A percentile compares a stretch with the other conserved stretches of the same genome.
Evolutionary conservation across 2,113 vertebrate genomes (phyloP).

Genomic region (Archocentrus centrarchus): DNA sequence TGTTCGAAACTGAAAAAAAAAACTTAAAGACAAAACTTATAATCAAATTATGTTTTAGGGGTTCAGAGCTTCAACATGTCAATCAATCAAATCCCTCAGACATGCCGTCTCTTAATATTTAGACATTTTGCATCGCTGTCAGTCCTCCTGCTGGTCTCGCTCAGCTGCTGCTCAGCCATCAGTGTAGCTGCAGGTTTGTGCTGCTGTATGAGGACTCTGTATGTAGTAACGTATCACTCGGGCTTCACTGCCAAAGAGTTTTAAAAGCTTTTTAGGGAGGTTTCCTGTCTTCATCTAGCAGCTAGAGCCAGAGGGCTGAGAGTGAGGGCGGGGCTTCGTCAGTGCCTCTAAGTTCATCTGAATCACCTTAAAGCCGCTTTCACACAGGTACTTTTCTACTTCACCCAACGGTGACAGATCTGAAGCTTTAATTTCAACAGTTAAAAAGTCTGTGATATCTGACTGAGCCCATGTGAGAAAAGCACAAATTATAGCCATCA

Average conservation of each 20-base stretch:
- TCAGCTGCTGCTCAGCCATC: conserved; percentile 14
- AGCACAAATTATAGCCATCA: not conserved
- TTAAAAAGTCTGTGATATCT: not conserved
- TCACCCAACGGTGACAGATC: not conserved
- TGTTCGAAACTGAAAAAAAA: too few species aligned
- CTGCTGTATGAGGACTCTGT: not conserved
- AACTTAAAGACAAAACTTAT: too few species aligned
- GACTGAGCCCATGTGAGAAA: not conserved
- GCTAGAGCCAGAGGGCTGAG: not conserved
- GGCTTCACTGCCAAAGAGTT: not conserved
- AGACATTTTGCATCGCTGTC: not conserved
- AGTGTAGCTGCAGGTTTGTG: not conserved
- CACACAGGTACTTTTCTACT: not conserved
- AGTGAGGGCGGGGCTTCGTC: not conserved
- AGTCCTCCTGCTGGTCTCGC: not conserved
- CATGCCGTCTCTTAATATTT: not conserved
- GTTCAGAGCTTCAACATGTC: not conserved
- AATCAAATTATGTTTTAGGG: too few species aligned
- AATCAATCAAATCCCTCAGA: not conserved
- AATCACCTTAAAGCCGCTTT: not conserved
- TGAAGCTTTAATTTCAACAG: not conserved
- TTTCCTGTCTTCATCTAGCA: not conserved
- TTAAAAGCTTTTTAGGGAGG: not conserved
- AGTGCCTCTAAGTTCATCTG: not conserved
- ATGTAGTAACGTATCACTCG: not conserved